Evolutionary conservation across 2,113 vertebrate genomes (phyloP).

Genomic region (Carollia perspicillata): DNA sequence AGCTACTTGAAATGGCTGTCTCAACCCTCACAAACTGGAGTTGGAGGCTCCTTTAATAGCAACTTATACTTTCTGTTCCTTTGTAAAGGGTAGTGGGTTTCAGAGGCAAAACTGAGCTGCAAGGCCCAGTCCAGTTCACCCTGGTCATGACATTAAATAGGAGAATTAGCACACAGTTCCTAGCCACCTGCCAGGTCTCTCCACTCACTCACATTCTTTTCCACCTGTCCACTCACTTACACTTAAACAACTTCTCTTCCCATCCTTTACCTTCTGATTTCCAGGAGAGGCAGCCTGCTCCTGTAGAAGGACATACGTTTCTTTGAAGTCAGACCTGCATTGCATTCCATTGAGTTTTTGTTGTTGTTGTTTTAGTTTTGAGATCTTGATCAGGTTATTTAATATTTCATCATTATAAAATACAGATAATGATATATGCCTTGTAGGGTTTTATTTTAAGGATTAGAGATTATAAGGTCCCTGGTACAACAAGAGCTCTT

Average conservation of each 20-base stretch:
- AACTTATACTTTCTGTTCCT: neutral
- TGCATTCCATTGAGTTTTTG: neutral
- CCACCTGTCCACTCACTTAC: neutral
- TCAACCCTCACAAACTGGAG: neutral
- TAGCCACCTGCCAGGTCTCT: neutral
- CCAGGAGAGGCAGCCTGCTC: neutral
- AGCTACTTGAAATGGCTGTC: neutral
- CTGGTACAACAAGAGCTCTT: conserved; percentile 10
- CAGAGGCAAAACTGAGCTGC: neutral
- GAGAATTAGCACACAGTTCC: neutral
- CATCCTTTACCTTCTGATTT: neutral
- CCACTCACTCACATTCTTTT: neutral
- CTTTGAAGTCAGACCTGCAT: neutral
- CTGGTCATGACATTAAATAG: conserved; percentile 22
- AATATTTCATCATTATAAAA: conserved; percentile 42
- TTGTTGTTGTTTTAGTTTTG: conserved; percentile 26
- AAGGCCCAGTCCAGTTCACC: neutral
- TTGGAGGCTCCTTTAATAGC: neutral
- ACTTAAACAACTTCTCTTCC: neutral
- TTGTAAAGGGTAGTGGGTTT: conserved; percentile 3
- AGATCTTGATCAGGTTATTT: conserved; percentile 2
- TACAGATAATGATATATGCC: neutral
- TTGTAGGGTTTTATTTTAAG: conserved; percentile 8
- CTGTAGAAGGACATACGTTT: neutral
- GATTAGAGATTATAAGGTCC: conserved; percentile 22